Evolutionary conservation across 37 sponge, comb jelly and placozoan genomes (phyloP), one percentile per base, ranked within the genome.

Genomic region (Halisarca cf. caerulea): DNA sequence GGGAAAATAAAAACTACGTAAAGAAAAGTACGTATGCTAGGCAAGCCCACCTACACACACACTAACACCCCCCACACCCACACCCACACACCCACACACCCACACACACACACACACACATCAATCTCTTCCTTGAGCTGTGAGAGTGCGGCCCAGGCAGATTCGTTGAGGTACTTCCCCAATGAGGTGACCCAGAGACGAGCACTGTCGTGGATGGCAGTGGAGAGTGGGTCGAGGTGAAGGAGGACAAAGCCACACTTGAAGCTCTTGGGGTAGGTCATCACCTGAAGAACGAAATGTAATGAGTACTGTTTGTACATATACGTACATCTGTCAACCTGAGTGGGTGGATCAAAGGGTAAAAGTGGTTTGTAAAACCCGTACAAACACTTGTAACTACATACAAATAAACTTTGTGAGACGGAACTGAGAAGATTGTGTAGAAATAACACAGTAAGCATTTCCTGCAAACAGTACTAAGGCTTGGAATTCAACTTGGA

Each of bases 111-210:
- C 59, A 30, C 21, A 28, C 71, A n/a, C 41, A 89, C 95, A 83
- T 93, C 86, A 11, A 95, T 47, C 51, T 95, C 81, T 2, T 42
- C 45, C 47, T 86, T 88, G 21, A 97, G 90, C 47, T 86, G 53
- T 38, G 66, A 78, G 38, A 97, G 85, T 3, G 79, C 85, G 14
- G 82, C 83, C 37, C 73, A 83, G 30, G 95, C 91, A 15, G 93
- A 83, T 3, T 94, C 94, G 73, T 95, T 95, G 53, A 94, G 90
- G 24, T 84, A 70, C 91, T 94, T 86, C 24, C 97, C 99, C 24
- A 99, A 89, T 20, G 93, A 92, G 40, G 88, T 87, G 61, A 99
- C 94, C 99, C 99, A 99, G 40, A 82, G 66, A 33, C 91, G 85
- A 38, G 97, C 95, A 77, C 85, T 92, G n/a, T 89, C 90, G 66